Conservation (phyloP, 2,888 invertebrate species). For the Sesia bembeciformis region DNA sequence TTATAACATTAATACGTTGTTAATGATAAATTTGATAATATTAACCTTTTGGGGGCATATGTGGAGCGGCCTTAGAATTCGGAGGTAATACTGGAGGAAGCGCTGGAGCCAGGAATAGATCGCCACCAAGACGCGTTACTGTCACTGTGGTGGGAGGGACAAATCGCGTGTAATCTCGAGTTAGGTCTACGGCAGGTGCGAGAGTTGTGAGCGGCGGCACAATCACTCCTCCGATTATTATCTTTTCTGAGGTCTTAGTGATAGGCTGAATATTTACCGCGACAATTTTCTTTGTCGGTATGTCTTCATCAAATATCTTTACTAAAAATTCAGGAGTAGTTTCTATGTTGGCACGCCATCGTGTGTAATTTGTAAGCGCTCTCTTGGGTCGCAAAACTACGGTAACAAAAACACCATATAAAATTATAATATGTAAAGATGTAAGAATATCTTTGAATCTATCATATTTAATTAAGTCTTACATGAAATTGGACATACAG, state of each 20-base stretch:
- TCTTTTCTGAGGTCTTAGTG: constrained; percentile 34
- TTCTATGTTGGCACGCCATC: constrained; percentile 45
- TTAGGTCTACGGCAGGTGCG: constrained; percentile 10
- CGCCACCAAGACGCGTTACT: constrained; percentile 11
- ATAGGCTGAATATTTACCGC: constrained; percentile 48
- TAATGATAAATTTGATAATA: too few species aligned
- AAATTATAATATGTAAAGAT: neutral
- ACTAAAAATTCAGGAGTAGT: constrained; percentile 54
- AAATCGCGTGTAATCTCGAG: constrained; percentile 47
- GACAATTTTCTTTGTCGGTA: constrained; percentile 33
- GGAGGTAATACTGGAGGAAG: neutral
- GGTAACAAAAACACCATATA: neutral
- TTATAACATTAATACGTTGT: too few species aligned
- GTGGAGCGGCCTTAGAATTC: too few species aligned
- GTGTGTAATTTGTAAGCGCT: constrained; percentile 44
- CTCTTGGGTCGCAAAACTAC: constrained; percentile 47
- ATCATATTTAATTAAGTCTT: constrained; percentile 17
- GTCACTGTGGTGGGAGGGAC: constrained; percentile 35
- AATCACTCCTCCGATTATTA: constrained; percentile 49
- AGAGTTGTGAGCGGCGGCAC: constrained; percentile 22
- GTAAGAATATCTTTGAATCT: neutral
- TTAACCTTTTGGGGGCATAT: too few species aligned
- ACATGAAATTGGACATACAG: constrained; percentile 40
- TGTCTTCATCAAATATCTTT: constrained; percentile 60
- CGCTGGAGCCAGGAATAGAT: constrained; percentile 6